phyloP scores from a whole-genome alignment of 2,888 invertebrate species.

The Lithophane leautieri region DNA sequence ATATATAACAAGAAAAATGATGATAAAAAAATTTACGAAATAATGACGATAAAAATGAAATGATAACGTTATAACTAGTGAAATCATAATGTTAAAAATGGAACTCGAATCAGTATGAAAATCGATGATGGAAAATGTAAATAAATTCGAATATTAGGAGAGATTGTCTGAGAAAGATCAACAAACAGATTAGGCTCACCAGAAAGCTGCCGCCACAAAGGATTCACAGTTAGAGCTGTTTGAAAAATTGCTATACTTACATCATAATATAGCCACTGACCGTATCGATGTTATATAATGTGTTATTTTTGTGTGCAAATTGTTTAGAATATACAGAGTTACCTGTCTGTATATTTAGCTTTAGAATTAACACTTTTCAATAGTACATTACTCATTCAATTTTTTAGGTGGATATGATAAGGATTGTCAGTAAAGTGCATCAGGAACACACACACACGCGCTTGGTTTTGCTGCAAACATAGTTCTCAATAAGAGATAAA shows the following conservation, averaged over 20 bases:
- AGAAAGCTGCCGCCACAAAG: slow-evolving; percentile 62
- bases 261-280: slow-evolving; percentile 7
- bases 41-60: slow-evolving; percentile 39
- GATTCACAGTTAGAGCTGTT: slow-evolving; percentile 42
- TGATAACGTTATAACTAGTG: slow-evolving; percentile 50
- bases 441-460: slow-evolving; percentile 34
- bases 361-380: slow-evolving; percentile 42
- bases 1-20: slow-evolving; percentile 50
- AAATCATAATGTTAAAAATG: slow-evolving; percentile 49
- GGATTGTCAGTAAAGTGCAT: slow-evolving; percentile 29
- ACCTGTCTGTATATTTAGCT: slow-evolving; percentile 30
- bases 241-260: neutral
- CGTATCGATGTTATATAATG: slow-evolving; percentile 23
- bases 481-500: neutral
- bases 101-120: slow-evolving; percentile 60
- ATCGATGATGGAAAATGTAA: slow-evolving; percentile 64
- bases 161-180: slow-evolving; percentile 52
- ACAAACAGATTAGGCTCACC: slow-evolving; percentile 48
- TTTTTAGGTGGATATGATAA: slow-evolving; percentile 38
- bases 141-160: slow-evolving; percentile 64
- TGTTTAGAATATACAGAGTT: slow-evolving; percentile 40
- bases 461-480: slow-evolving; percentile 22
- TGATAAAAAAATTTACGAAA: slow-evolving; percentile 25
- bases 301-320: slow-evolving; percentile 35
- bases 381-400: slow-evolving; percentile 29